phyloP scores from a whole-genome alignment of 1,140 invertebrate species.

The Telenomus remus region DNA sequence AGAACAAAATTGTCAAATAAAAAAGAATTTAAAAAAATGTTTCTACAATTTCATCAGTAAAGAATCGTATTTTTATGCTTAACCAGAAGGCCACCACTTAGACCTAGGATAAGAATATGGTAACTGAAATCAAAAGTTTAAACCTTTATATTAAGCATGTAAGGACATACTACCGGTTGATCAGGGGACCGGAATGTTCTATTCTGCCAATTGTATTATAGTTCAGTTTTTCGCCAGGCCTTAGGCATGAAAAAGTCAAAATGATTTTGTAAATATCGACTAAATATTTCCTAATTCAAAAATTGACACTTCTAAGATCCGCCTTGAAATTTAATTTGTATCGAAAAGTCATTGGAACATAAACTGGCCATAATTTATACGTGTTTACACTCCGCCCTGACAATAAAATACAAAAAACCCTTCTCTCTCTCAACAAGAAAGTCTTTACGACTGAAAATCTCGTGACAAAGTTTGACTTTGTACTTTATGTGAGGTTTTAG shows the following conservation, averaged over 20 bases:
- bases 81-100: slow-evolving; percentile 86
- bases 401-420: too few relatives aligned
- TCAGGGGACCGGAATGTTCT: slow-evolving; percentile 63
- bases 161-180: slow-evolving; percentile 57
- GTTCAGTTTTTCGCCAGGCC: slow-evolving; percentile 59
- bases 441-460: too few relatives aligned
- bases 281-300: background rate
- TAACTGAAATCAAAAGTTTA: slow-evolving; percentile 79
- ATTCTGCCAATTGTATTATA: slow-evolving; percentile 51
- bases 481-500: too few relatives aligned
- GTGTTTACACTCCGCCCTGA: too few relatives aligned
- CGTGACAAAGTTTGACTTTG: too few relatives aligned
- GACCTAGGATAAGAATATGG: slow-evolving; percentile 93
- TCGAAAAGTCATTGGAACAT: too few relatives aligned
- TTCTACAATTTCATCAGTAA: slow-evolving; percentile 65
- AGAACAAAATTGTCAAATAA: too few relatives aligned
- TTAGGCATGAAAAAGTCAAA: slow-evolving; percentile 70
- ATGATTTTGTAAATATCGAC: slow-evolving; percentile 9
- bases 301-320: too few relatives aligned
- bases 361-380: too few relatives aligned
- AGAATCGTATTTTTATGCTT: slow-evolving; percentile 73
- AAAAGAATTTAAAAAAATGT: too few relatives aligned
- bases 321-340: too few relatives aligned
- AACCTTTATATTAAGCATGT: slow-evolving; percentile 66
- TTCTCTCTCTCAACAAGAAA: too few relatives aligned